phyloP scores from a whole-genome alignment of 2,113 vertebrate species.

The Hiodon tergisus region DNA sequence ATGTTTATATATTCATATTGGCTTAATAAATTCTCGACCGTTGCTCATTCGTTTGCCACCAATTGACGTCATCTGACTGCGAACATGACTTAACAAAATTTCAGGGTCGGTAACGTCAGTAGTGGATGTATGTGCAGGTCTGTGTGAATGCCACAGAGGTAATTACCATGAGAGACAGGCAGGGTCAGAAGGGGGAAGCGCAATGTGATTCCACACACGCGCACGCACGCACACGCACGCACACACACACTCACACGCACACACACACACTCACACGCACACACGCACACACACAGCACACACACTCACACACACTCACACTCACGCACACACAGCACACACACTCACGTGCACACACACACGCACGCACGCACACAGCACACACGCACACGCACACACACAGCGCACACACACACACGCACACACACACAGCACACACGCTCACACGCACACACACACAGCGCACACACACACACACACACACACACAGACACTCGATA shows the following conservation, averaged over 20 bases:
- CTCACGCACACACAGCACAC: no score
- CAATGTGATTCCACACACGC: neutral
- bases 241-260: neutral
- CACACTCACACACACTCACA: neutral
- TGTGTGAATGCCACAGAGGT: neutral
- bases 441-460: no score
- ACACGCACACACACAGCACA: neutral
- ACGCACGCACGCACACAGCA: no score
- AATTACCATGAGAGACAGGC: slow-evolving; percentile 1
- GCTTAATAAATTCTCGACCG: neutral
- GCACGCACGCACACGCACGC: no score
- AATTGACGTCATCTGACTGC: neutral
- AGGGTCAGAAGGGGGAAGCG: slow-evolving; percentile 15
- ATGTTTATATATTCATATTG: neutral
- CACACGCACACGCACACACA: no score
- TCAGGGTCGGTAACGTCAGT: neutral
- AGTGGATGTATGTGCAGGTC: neutral
- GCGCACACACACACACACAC: no score
- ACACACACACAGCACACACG: no score
- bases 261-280: neutral
- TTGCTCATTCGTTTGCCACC: neutral
- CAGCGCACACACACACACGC: neutral
- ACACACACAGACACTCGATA: neutral
- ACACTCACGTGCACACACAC: no score
- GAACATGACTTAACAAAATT: neutral